Evolutionary conservation across 2,113 vertebrate genomes (phyloP).

Genomic region (Reinhardtius hippoglossoides): DNA sequence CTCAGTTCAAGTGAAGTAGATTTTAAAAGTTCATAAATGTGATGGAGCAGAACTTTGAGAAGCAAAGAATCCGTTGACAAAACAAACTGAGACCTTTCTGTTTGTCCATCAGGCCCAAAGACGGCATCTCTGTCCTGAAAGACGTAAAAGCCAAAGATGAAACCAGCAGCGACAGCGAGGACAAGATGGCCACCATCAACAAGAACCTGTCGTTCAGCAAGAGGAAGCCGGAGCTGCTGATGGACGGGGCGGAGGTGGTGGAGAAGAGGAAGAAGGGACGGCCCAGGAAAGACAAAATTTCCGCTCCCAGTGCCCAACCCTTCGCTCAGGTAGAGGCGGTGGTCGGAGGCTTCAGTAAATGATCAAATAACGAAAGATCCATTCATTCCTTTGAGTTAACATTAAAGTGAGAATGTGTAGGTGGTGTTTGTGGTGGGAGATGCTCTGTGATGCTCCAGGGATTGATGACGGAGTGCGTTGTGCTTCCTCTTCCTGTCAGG

Average conservation of each 20-base stretch:
- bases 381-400: too few species aligned
- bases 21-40: too few species aligned
- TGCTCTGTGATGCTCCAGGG: not conserved
- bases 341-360: too few species aligned
- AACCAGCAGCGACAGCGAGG: constrained; percentile 96
- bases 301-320: constrained; percentile 82
- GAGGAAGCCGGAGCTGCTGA: constrained; percentile 86
- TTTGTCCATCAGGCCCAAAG: constrained; percentile 84
- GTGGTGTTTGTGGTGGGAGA: too few species aligned
- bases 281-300: constrained; percentile 93
- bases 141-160: constrained; percentile 90
- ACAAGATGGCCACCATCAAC: constrained; percentile 88
- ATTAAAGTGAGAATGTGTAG: too few species aligned
- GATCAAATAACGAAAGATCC: too few species aligned
- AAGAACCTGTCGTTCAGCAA: constrained; percentile 88
- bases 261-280: constrained; percentile 97
- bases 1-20: not conserved
- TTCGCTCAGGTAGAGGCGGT: constrained; percentile 85
- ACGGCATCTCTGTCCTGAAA: constrained; percentile 81
- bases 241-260: constrained; percentile 88
- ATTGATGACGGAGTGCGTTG: not conserved
- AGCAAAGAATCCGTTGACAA: too few species aligned
- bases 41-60: too few species aligned
- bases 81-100: not conserved
- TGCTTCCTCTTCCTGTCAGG: constrained; percentile 60